Percentiles rank a stretch among this genome's conserved stretches.
Conservation (phyloP, 2,888 invertebrate species). For the Acronicta psi region DNA sequence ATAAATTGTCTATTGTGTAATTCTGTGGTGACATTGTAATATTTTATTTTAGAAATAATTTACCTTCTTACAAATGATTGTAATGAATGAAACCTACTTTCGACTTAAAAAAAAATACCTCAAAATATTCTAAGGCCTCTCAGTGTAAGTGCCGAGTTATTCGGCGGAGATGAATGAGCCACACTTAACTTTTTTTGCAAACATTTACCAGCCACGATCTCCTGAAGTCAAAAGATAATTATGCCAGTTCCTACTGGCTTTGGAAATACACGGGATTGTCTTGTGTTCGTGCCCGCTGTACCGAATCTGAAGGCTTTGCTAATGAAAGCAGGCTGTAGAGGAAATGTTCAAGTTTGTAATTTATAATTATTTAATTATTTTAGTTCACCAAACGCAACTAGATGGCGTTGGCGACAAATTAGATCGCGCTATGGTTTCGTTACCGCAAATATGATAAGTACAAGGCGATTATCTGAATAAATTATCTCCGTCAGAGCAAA, state of each 20-base stretch:
- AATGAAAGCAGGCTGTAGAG: background rate
- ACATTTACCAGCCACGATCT: slow-evolving; percentile 35
- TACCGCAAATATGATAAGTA: too few relatives aligned
- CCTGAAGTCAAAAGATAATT: slow-evolving; percentile 45
- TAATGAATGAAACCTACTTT: background rate
- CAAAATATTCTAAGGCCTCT: slow-evolving; percentile 4
- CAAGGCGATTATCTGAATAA: too few relatives aligned
- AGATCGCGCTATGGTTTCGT: too few relatives aligned
- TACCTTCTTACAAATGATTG: too few relatives aligned
- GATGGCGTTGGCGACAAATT: too few relatives aligned
- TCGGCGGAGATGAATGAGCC: slow-evolving; percentile 32
- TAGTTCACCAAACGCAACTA: too few relatives aligned
- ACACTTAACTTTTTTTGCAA: slow-evolving; percentile 38
- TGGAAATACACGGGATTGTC: slow-evolving; percentile 14
- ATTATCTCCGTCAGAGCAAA: too few relatives aligned
- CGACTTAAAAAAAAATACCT: background rate
- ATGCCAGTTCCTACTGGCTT: slow-evolving; percentile 20
- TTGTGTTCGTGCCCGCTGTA: background rate
- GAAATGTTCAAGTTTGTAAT: too few relatives aligned
- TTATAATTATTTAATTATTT: too few relatives aligned
- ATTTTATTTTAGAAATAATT: too few relatives aligned
- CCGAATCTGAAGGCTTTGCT: background rate
- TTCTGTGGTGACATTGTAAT: too few relatives aligned
- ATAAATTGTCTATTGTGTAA: too few relatives aligned
- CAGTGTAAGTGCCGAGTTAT: slow-evolving; percentile 31